phyloP scores from a whole-genome alignment of 2,797 vertebrate genomes.

The Numenius phaeopus region DNA sequence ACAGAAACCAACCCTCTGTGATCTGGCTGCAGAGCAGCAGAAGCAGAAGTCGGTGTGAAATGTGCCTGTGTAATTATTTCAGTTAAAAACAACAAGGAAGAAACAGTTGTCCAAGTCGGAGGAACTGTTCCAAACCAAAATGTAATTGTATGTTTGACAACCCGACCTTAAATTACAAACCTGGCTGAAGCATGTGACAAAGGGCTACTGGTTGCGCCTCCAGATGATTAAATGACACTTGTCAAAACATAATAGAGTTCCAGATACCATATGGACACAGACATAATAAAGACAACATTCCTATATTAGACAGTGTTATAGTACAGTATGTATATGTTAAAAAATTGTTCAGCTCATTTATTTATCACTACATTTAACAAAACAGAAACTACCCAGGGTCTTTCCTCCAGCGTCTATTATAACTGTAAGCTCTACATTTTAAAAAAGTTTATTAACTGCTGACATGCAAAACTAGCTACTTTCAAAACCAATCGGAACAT shows the following conservation, averaged over 20 bases:
- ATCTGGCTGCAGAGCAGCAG: background rate
- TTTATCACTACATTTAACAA: background rate
- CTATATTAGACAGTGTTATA: background rate
- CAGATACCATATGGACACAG: background rate
- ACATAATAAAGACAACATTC: background rate
- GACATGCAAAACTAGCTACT: background rate
- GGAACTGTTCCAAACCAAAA: background rate
- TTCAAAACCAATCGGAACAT: background rate
- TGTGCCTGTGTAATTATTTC: rapidly evolving
- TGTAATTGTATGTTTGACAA: rapidly evolving
- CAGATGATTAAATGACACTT: background rate
- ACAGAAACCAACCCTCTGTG: background rate
- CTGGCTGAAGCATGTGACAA: background rate
- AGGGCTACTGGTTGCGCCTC: background rate
- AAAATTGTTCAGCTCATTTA: background rate
- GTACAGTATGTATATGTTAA: rapidly evolving
- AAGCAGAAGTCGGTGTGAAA: rapidly evolving
- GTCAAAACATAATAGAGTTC: background rate
- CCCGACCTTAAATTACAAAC: rapidly evolving
- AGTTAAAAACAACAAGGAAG: background rate
- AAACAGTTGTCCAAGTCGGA: background rate
- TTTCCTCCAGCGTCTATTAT: background rate
- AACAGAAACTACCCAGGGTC: too few relatives aligned
- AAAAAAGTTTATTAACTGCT: background rate
- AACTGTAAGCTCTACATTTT: background rate